These are phyloP conservation scores for Melanerpes formicivorus DNA, from an alignment of 2,113 vertebrate species.

Conservation along the genomic window DNA sequence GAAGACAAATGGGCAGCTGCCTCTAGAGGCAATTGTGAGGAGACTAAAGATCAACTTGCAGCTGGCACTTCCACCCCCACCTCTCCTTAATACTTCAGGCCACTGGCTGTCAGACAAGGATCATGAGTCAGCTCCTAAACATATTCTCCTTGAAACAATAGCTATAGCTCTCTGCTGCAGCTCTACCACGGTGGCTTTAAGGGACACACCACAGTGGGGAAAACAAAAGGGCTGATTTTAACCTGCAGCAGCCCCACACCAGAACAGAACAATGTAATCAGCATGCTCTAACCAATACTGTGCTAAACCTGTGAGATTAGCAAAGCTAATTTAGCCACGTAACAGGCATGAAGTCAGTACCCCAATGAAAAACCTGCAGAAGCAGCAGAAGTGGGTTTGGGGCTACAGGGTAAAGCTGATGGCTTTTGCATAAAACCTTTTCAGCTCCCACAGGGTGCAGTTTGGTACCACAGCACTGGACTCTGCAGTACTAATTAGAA, in stretches of 20 bases:
- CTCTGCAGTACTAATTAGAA: background rate
- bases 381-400: background rate
- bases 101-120: conserved; percentile 54
- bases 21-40: conserved; percentile 60
- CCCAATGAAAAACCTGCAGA: background rate
- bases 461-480: background rate
- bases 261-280: background rate
- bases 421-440: conserved; percentile 6
- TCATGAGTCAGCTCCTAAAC: conserved; percentile 69
- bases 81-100: conserved; percentile 54
- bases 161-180: conserved; percentile 14
- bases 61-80: conserved; percentile 46
- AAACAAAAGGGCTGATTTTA: conserved; percentile 23
- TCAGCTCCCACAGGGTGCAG: background rate
- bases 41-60: conserved; percentile 65
- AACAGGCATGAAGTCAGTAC: background rate
- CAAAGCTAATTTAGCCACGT: background rate
- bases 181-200: background rate
- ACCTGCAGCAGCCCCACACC: background rate
- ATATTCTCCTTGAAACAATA: conserved; percentile 38
- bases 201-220: background rate
- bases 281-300: background rate
- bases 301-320: background rate
- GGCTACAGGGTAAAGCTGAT: background rate
- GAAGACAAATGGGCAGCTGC: conserved; percentile 64